phyloP scores from a whole-genome alignment of 2,797 vertebrate species.

The Alosa sapidissima region DNA sequence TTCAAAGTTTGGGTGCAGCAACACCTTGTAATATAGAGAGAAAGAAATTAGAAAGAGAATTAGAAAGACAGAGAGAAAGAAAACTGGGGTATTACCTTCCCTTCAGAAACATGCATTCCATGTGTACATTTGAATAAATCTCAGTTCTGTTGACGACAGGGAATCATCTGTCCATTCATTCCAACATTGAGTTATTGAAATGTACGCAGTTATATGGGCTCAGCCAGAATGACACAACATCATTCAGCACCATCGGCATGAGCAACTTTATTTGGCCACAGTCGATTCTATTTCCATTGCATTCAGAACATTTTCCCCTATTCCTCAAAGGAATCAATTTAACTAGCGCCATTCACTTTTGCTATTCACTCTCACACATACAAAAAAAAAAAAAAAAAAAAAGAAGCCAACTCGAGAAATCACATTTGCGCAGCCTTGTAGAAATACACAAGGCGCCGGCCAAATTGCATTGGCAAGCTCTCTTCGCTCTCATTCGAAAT shows the following conservation, averaged over 20 bases:
- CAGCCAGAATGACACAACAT: background rate
- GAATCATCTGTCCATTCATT: background rate
- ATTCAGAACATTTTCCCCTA: background rate
- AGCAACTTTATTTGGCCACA: constrained; percentile 6
- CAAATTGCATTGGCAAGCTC: constrained; percentile 24
- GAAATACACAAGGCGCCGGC: constrained; percentile 1
- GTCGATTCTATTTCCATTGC: background rate
- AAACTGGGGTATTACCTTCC: background rate
- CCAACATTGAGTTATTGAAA: background rate
- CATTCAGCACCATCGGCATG: background rate
- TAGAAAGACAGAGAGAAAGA: background rate
- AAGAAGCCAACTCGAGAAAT: constrained; percentile 16
- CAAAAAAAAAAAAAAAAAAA: background rate
- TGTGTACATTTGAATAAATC: background rate
- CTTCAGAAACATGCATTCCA: background rate
- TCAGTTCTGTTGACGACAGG: background rate
- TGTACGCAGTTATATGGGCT: background rate
- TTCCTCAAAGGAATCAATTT: constrained; percentile 6
- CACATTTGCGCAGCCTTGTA: constrained; percentile 15
- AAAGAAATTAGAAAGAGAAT: background rate
- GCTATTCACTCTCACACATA: background rate
- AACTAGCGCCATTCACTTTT: background rate
- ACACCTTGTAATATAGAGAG: background rate
- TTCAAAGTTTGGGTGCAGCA: background rate
- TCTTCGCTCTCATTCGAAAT: background rate